Evolutionary conservation across 2,113 vertebrate species (phyloP).

Genomic region (Nothobranchius furzeri): DNA sequence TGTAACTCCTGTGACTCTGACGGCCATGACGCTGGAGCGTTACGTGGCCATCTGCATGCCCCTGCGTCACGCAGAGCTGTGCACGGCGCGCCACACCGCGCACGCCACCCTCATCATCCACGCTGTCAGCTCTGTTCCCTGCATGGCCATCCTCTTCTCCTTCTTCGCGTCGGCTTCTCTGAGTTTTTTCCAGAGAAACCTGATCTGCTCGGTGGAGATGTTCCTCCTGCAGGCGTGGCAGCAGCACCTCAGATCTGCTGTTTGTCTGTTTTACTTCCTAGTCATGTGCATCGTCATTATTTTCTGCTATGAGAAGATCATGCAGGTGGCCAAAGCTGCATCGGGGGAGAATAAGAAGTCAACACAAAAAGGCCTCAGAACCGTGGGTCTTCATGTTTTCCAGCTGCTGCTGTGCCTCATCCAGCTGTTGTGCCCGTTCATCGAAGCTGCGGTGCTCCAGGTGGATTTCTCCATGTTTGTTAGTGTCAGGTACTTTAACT

Average conservation of each 20-base stretch:
- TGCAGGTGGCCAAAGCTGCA: constrained; percentile 43
- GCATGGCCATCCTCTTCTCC: neutral
- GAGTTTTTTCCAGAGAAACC: neutral
- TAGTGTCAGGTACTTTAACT: constrained; percentile 30
- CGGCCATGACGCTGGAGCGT: constrained; percentile 65
- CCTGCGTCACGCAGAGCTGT: constrained; percentile 50
- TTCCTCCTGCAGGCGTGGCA: constrained; percentile 49
- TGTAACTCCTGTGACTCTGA: constrained; percentile 52
- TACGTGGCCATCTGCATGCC: constrained; percentile 70
- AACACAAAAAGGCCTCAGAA: constrained; percentile 49
- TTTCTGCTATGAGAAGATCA: constrained; percentile 57
- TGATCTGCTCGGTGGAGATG: neutral
- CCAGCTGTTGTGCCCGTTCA: constrained; percentile 53
- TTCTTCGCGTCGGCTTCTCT: constrained; percentile 3
- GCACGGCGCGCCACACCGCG: constrained; percentile 16
- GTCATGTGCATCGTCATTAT: constrained; percentile 35
- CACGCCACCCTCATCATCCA: constrained; percentile 49
- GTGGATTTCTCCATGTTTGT: neutral
- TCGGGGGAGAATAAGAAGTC: constrained; percentile 44
- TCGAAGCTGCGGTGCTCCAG: constrained; percentile 33
- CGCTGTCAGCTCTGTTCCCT: constrained; percentile 25
- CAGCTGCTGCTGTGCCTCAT: constrained; percentile 64
- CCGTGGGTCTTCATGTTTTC: constrained; percentile 60
- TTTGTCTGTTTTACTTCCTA: constrained; percentile 48
- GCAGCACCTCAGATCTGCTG: neutral